Percentiles rank a stretch among this genome's conserved stretches.
Conservation (phyloP, 2,888 invertebrate species). For the Melieria crassipennis region DNA sequence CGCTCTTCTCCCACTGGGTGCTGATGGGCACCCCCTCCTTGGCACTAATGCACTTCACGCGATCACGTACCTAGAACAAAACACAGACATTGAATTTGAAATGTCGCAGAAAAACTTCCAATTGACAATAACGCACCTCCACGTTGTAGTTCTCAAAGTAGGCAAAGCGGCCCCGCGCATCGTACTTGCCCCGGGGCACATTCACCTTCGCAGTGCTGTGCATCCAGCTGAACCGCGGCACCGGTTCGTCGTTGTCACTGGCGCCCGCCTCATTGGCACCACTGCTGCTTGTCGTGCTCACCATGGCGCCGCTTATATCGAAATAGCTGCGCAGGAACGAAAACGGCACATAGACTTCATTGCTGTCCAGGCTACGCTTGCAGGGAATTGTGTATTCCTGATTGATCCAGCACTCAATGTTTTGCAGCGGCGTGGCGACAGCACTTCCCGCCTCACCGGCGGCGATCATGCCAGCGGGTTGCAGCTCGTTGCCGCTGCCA, state of each 20-base stretch:
- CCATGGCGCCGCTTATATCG: conserved; percentile 89
- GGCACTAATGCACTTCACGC: conserved; percentile 96
- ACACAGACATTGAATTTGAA: conserved; percentile 7
- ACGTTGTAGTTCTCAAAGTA: conserved; percentile 99
- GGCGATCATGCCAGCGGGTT: neutral
- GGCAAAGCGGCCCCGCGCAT: conserved; percentile 90
- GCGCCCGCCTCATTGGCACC: conserved; percentile 38
- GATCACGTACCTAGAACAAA: conserved; percentile 73
- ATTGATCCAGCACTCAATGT: conserved; percentile 89
- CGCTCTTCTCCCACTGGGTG: conserved; percentile 96
- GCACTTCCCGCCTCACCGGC: conserved; percentile 1
- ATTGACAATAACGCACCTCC: conserved; percentile 69
- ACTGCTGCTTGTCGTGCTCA: conserved; percentile 34
- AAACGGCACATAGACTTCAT: conserved; percentile 90
- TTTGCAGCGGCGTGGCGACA: conserved; percentile 64
- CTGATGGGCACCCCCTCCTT: conserved; percentile 94
- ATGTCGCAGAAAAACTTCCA: neutral
- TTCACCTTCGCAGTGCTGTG: conserved; percentile 94
- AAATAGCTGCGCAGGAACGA: conserved; percentile 93
- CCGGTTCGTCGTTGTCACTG: conserved; percentile 44
- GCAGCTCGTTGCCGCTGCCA: conserved; percentile 53
- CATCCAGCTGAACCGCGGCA: conserved; percentile 92
- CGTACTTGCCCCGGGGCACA: conserved; percentile 87
- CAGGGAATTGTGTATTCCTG: conserved; percentile 85
- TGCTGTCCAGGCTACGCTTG: conserved; percentile 75